phyloP scores from a whole-genome alignment of 2,888 invertebrate species.

The Dicycla oo region DNA sequence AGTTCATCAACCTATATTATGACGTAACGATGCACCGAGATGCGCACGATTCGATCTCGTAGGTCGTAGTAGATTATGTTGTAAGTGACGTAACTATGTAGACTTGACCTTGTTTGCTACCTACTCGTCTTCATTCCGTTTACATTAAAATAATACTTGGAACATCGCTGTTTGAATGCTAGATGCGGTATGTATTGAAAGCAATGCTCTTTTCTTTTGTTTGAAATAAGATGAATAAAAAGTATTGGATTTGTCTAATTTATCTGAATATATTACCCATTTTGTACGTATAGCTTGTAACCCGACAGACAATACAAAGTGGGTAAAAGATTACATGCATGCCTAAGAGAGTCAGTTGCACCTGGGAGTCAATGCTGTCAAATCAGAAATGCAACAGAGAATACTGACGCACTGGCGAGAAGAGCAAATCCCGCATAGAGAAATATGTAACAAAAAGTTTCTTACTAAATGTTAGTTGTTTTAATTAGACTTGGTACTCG shows the following conservation, averaged over 20 bases:
- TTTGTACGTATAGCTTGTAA: too few species aligned
- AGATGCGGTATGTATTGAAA: constrained; percentile 50
- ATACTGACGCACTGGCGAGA: not conserved
- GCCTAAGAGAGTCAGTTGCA: too few species aligned
- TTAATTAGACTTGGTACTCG: not conserved
- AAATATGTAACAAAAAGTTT: not conserved
- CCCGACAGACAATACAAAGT: not conserved
- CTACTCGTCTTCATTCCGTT: constrained; percentile 70
- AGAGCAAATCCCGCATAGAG: not conserved
- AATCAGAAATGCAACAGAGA: not conserved
- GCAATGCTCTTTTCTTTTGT: not conserved
- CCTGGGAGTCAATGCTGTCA: not conserved
- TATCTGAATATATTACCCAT: too few species aligned
- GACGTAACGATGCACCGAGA: constrained; percentile 65
- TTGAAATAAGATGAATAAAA: not conserved
- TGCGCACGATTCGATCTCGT: constrained; percentile 71
- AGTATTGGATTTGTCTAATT: not conserved
- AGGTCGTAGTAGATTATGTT: constrained; percentile 53
- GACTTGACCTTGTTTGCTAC: constrained; percentile 66
- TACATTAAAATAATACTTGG: constrained; percentile 53
- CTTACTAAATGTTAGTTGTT: not conserved
- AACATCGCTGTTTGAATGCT: constrained; percentile 37
- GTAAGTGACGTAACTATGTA: constrained; percentile 60
- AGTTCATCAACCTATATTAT: constrained; percentile 56
- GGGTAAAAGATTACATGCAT: not conserved